Percentiles rank a stretch among this genome's conserved stretches.
Conservation (phyloP, 2,888 invertebrate species). For the Raillietiella orientalis region DNA sequence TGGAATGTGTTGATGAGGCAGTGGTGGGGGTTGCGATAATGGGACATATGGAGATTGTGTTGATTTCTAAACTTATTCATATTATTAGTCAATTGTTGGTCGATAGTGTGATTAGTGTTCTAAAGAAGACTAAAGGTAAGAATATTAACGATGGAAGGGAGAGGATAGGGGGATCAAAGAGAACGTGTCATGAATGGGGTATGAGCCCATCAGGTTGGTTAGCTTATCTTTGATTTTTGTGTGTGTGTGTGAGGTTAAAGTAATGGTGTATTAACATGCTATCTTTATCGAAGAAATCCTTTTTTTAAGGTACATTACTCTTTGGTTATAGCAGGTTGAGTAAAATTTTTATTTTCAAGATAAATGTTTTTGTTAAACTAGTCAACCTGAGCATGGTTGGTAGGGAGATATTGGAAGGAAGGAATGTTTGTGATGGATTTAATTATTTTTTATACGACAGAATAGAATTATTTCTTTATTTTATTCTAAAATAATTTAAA, state of each 20-base stretch:
- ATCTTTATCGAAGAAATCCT: slow-evolving; percentile 28
- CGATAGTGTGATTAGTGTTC: not conserved
- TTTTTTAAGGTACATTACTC: slow-evolving; percentile 19
- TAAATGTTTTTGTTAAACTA: too few relatives aligned
- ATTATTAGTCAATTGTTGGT: not conserved
- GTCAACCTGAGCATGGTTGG: too few relatives aligned
- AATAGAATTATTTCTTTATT: slow-evolving; percentile 2
- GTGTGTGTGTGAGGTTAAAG: slow-evolving; percentile 2
- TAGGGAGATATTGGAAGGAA: too few relatives aligned
- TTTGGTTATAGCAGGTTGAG: slow-evolving; percentile 4
- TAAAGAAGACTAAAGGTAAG: slow-evolving; percentile 1
- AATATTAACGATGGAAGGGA: slow-evolving; percentile 1
- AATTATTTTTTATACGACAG: slow-evolving; percentile 6
- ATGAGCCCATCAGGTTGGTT: slow-evolving; percentile 2
- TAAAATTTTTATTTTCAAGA: too few relatives aligned
- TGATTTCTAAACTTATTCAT: slow-evolving; percentile 2
- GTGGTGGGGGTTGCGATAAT: too few relatives aligned
- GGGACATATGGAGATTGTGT: not conserved
- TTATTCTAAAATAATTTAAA: slow-evolving; percentile 9
- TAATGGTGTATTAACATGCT: slow-evolving; percentile 8
- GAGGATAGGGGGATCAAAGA: not conserved
- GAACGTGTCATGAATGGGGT: not conserved
- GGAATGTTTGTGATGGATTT: slow-evolving; percentile 9
- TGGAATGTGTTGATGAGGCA: too few relatives aligned
- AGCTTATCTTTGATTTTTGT: slow-evolving; percentile 2